These are phyloP conservation scores for Etia nguti DNA, from an alignment of 2,113 vertebrate genomes.

Conservation along the genomic window DNA sequence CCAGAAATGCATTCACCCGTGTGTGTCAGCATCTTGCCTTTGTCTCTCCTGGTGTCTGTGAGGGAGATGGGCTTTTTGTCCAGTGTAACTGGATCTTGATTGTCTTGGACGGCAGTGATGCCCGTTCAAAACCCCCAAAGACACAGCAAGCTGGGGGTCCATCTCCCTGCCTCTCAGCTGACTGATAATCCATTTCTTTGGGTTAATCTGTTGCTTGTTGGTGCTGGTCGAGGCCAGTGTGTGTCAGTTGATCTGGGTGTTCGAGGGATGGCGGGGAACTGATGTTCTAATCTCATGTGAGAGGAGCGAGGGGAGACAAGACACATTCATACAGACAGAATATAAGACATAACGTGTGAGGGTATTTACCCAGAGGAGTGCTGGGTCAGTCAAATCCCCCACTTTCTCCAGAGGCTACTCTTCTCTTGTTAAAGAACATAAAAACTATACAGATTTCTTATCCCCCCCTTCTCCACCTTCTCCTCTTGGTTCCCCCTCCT, in stretches of 20 bases:
- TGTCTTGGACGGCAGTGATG: conserved; percentile 35
- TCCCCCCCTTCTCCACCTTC: neutral
- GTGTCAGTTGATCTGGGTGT: conserved; percentile 6
- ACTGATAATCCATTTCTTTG: conserved; percentile 63
- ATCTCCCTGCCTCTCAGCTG: conserved; percentile 43
- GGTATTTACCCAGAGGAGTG: neutral
- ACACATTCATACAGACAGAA: neutral
- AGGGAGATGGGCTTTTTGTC: conserved; percentile 43
- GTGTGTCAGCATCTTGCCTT: conserved; percentile 34
- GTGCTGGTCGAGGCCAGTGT: conserved; percentile 17
- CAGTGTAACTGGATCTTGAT: conserved; percentile 29
- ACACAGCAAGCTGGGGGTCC: conserved; percentile 49
- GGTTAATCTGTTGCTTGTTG: conserved; percentile 64
- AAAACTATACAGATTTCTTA: neutral
- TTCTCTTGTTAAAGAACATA: neutral
- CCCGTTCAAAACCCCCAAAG: conserved; percentile 39
- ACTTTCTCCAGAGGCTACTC: neutral
- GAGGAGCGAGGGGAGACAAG: neutral
- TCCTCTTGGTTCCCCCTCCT: neutral
- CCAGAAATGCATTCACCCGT: neutral
- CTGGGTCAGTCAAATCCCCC: neutral
- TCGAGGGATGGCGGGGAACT: neutral
- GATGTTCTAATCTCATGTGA: conserved; percentile 39
- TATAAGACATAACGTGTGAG: neutral
- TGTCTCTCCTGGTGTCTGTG: conserved; percentile 28